Base-by-base conservation (phyloP, 2,888 invertebrate genomes). In the Kuschelorhynchus macadamiae region DNA sequence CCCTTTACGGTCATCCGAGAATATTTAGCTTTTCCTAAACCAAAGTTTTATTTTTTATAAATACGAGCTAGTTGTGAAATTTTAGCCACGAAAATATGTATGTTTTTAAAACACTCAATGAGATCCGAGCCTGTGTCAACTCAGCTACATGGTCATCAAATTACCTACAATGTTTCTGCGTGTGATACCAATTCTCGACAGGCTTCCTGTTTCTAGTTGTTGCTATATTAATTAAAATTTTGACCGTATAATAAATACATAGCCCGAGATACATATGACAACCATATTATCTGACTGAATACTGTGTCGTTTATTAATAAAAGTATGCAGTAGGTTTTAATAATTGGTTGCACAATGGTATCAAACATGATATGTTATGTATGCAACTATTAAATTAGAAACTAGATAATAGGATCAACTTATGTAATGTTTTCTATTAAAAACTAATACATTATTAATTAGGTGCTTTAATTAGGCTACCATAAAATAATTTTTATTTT, bases 151-250 rank as follows among this genome's bases (percentile, higher is more conserved):
- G 46, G 53, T 46, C 62, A 62, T 62, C 62, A 46, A 33, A 46
- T 62, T 55, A 55, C 53, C 53, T 33, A 55, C 55, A 55, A 41
- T 49, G 56, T 33, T 64, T 56, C 56, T 32, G 47, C 63, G 42
- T 41, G 53, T 55, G 63, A 56, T 64, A 56, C 56, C 56, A 64
- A 56, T 64, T 49, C 63, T 56, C 63, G 56, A 56, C 56, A 64
- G 47, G 56, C 63, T 64, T 64, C 63, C 63, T 49, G 56, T 56
- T 64, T 64, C 52, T 52, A 39, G 21, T 52, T 21, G 32, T 52
- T 36, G 21, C 39, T 7, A 20, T 21, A 52, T 39, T 52, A 39
- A 52, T 52, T 52, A 52, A 25, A 62, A 55, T 62, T 53, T 62
- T 55, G 55, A 55, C 30, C 47, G 55, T 47, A 55, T 55, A 55